Conservation (phyloP, 2,113 vertebrate genomes). For the Python bivittatus region DNA sequence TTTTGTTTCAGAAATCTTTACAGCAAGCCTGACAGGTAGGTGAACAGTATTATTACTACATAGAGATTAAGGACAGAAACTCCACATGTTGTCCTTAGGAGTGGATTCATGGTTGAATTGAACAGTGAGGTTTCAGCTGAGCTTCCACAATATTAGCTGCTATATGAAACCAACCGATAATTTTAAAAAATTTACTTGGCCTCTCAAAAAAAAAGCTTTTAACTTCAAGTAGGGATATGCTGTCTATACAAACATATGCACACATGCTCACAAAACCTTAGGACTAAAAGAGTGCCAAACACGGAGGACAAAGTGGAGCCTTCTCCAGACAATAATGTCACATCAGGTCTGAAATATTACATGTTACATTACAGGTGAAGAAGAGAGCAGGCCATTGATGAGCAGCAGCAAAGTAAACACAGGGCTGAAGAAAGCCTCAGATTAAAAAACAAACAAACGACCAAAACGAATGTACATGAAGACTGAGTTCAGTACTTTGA, state of each 20-base stretch:
- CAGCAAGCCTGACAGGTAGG: not conserved
- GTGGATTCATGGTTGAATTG: not conserved
- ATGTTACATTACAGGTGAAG: not conserved
- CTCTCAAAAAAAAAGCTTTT: not conserved
- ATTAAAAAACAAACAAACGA: not conserved
- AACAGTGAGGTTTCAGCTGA: not conserved
- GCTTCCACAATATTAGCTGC: not conserved
- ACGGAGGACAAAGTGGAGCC: not conserved
- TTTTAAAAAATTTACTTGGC: not conserved
- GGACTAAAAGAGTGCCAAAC: not conserved
- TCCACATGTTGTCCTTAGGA: not conserved
- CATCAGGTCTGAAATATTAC: not conserved
- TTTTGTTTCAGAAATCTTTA: not conserved
- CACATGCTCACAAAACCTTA: not conserved
- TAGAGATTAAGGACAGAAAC: too few species aligned
- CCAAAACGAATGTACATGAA: not conserved
- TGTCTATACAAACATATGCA: not conserved
- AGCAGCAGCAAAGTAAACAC: not conserved
- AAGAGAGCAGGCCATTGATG: not conserved
- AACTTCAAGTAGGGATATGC: not conserved
- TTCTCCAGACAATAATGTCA: not conserved
- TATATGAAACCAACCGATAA: not conserved
- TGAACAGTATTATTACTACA: not conserved
- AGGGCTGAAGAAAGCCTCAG: not conserved
- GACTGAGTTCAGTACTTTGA: not conserved